Evolutionary conservation across 2,888 invertebrate species (phyloP), one percentile per base, ranked within the genome.

Genomic region (Mythimna loreyi): DNA sequence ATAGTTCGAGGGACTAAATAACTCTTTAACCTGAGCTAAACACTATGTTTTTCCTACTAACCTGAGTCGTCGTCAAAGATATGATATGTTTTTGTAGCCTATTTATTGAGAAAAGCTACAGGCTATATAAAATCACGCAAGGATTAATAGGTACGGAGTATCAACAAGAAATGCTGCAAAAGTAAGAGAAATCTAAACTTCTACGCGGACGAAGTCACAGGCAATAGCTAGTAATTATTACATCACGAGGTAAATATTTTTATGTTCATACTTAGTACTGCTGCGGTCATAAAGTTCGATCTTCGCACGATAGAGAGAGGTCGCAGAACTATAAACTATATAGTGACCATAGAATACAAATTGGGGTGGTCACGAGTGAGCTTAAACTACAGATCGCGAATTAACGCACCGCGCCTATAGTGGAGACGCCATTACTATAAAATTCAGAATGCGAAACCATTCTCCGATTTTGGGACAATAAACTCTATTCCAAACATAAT

Each of bases 301-400:
- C 58, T 80, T 84, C 63, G 63, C 72, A 68, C 45, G 70, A 49
- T 74, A 70, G 60, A 47, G 75, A 81, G 72, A 86, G 87, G 86
- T 77, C 75, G 55, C 58, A 60, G 47, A 58, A 50, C 56, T 68
- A 76, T 68, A 74, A 67, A 64, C 62, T 40, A 28, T 49, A 58
- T 49, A 84, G 83, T 86, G 86, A 72, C 75, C 78, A 73, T 83
- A 75, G 93, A 85, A 92, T 93, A 91, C 86, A 88, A 87, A 93
- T 90, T 67, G 64, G 43, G 45, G 61, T 65, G 83, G 90, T 91
- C 92, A 92, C 91, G 92, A 90, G 87, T 73, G 76, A 84, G 88
- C 86, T 25, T 25, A 25, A 3, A 50, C 7, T 23, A 52, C n/a
- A 52, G 52, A 52, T 19, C 52, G 28, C 9, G 28, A 28, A 28